Evolutionary conservation across 2,888 invertebrate genomes (phyloP).

Genomic region (Chrysomela aeneicollis): DNA sequence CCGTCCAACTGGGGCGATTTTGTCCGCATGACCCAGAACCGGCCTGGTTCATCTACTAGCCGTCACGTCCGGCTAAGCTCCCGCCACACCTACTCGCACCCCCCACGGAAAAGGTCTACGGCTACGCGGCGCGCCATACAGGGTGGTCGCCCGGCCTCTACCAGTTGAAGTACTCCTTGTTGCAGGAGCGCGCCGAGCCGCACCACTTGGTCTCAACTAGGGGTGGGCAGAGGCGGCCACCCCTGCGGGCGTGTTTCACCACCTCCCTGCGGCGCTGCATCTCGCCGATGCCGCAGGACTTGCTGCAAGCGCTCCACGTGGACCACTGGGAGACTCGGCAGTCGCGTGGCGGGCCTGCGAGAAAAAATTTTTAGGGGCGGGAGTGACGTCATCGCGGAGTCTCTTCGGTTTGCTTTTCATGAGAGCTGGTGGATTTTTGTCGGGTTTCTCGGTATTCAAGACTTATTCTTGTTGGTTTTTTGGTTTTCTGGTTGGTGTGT

Average conservation of each 20-base stretch:
- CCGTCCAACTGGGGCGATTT: too few species aligned
- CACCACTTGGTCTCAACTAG: conserved; percentile 89
- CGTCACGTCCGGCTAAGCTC: too few species aligned
- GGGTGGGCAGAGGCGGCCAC: conserved; percentile 84
- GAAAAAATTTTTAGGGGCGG: conserved; percentile 2
- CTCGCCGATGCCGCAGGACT: conserved; percentile 89
- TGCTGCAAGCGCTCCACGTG: conserved; percentile 86
- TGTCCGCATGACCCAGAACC: too few species aligned
- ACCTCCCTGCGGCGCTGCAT: conserved; percentile 82
- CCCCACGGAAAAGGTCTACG: conserved; percentile 3
- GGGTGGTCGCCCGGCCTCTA: conserved; percentile 43
- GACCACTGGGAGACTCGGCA: conserved; percentile 89
- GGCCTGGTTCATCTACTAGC: too few species aligned
- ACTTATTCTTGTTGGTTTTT: too few species aligned
- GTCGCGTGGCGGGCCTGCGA: conserved; percentile 73
- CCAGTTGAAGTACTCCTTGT: conserved; percentile 72
- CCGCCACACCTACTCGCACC: not conserved
- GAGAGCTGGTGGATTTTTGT: too few species aligned
- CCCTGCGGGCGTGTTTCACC: conserved; percentile 77
- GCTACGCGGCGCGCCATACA: not conserved
- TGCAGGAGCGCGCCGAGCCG: conserved; percentile 76
- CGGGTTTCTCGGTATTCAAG: too few species aligned
- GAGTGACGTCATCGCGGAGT: too few species aligned
- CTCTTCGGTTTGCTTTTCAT: too few species aligned
- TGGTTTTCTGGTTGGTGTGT: too few species aligned